Evolutionary conservation across 1,140 invertebrate genomes (phyloP).

Genomic region (Drosophila yakuba): DNA sequence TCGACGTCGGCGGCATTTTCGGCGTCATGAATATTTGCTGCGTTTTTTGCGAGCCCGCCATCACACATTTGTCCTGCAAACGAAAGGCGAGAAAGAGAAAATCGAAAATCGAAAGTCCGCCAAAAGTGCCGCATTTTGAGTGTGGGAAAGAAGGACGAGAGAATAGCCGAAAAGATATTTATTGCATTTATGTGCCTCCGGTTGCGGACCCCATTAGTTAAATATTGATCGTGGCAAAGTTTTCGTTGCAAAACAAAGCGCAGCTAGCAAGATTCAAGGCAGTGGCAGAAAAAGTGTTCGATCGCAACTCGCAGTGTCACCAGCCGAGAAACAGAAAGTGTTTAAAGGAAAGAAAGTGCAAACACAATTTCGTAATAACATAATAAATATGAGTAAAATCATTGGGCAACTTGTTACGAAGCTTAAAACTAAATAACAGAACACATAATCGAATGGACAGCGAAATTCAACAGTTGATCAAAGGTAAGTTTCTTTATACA

Average conservation of each 20-base stretch:
- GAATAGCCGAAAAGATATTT: conserved; percentile 26
- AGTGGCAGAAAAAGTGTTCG: conserved; percentile 41
- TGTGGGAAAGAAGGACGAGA: conserved; percentile 15
- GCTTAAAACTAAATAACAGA: not conserved
- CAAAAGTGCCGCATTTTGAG: conserved; percentile 16
- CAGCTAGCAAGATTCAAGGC: conserved; percentile 43
- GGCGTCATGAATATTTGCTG: conserved; percentile 81
- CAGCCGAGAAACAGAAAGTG: not conserved
- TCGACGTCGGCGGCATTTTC: conserved; percentile 44
- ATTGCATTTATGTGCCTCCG: conserved; percentile 21
- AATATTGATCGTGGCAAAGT: conserved; percentile 53
- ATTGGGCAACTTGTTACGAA: too few species aligned
- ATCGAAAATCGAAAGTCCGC: conserved; percentile 11
- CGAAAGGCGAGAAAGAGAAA: conserved; percentile 23
- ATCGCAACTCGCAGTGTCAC: conserved; percentile 43
- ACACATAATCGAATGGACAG: not conserved
- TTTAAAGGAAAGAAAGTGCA: not conserved
- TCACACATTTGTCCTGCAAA: conserved; percentile 84
- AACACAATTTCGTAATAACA: not conserved
- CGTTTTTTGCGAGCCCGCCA: conserved; percentile 65
- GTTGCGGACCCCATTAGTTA: conserved; percentile 25
- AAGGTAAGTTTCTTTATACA: not conserved
- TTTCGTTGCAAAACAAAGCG: conserved; percentile 69
- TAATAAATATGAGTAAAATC: too few species aligned
- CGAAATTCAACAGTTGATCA: not conserved